These are phyloP conservation scores for Stegodyphus dumicola DNA, from an alignment of 1,140 invertebrate genomes.

Conservation along the genomic window DNA sequence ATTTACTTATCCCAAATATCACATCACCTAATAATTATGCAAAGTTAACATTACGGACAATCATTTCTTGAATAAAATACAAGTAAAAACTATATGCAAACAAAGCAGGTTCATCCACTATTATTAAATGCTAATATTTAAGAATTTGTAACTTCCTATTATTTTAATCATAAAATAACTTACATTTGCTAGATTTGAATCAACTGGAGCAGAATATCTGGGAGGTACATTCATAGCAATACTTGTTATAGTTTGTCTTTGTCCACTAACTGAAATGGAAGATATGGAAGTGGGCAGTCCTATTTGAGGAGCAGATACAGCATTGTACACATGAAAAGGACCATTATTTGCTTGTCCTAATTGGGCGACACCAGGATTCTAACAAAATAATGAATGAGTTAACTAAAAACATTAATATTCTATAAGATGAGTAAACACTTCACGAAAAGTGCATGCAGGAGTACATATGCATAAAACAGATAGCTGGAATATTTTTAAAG, in stretches of 20 bases:
- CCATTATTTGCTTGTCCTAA: slow-evolving; percentile 32
- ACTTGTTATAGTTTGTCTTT: slow-evolving; percentile 23
- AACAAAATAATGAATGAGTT: not conserved
- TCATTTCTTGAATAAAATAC: no score
- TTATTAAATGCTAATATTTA: no score
- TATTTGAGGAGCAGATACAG: slow-evolving; percentile 45
- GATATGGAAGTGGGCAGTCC: slow-evolving; percentile 36
- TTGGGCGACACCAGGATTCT: slow-evolving; percentile 28
- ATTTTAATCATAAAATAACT: not conserved
- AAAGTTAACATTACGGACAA: no score
- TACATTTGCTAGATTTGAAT: slow-evolving; percentile 36
- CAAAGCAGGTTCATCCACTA: no score
- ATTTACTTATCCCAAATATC: no score
- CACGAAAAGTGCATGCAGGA: not conserved
- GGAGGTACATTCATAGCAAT: slow-evolving; percentile 43
- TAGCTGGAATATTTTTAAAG: not conserved
- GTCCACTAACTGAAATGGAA: slow-evolving; percentile 27
- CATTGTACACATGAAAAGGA: slow-evolving; percentile 50
- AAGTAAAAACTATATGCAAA: no score
- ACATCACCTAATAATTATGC: no score
- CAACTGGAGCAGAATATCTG: slow-evolving; percentile 44
- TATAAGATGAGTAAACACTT: not conserved
- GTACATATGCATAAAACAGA: not conserved
- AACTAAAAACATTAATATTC: no score
- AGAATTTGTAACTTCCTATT: no score